Conservation (phyloP, 2,797 vertebrate genomes). For the Spatula clypeata region DNA sequence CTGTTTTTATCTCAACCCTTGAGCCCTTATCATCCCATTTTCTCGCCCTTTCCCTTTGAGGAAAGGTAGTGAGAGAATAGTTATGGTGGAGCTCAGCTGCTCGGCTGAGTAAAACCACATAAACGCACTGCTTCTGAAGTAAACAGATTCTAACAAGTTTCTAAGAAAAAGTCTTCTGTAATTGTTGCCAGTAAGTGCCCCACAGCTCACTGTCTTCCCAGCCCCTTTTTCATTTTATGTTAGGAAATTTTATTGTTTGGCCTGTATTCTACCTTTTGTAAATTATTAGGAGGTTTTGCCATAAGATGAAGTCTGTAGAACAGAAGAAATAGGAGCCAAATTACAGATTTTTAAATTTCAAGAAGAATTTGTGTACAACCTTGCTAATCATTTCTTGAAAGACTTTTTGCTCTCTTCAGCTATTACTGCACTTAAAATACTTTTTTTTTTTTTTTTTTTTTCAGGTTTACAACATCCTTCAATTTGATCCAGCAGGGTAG, state of each 20-base stretch:
- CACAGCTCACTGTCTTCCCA: conserved; percentile 21
- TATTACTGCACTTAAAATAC: background rate
- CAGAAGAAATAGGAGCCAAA: background rate
- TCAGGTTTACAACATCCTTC: background rate
- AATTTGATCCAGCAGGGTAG: background rate
- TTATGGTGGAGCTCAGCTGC: too few species aligned
- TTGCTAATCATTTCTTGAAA: background rate
- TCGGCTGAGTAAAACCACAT: too few species aligned
- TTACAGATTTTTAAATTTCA: background rate
- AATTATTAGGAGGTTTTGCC: background rate
- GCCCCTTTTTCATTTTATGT: background rate
- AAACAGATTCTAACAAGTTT: conserved; percentile 17
- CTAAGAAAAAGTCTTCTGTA: conserved; percentile 15
- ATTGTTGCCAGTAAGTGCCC: background rate
- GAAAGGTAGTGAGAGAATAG: too few species aligned
- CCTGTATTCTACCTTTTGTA: background rate
- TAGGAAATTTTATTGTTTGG: background rate
- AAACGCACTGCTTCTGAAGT: conserved; percentile 40
- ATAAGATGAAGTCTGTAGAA: background rate
- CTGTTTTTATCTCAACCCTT: too few species aligned
- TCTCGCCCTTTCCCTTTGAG: too few species aligned
- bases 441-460: background rate
- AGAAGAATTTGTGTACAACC: background rate
- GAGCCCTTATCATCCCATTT: too few species aligned
- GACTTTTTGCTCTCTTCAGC: background rate